Percentiles rank a stretch among this genome's conserved stretches.
Conservation (phyloP, 1,140 invertebrate genomes). For the Patella vulgata region DNA sequence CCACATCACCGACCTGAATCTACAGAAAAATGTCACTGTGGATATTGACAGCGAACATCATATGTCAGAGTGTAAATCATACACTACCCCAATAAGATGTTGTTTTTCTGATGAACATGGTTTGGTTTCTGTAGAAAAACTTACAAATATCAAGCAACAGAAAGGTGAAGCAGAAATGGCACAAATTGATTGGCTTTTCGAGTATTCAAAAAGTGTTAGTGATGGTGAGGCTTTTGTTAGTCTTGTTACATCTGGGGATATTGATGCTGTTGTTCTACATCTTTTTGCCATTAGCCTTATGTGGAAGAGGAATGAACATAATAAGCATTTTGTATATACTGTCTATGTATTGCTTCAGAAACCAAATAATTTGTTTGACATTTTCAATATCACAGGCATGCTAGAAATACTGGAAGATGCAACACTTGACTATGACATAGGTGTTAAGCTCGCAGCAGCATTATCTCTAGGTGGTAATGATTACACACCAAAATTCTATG, state of each 20-base stretch:
- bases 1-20: too few species aligned
- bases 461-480: slow-evolving; percentile 23
- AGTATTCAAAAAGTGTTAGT: not conserved
- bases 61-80: not conserved
- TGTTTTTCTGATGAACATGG: not conserved
- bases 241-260: slow-evolving; percentile 21
- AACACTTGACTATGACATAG: slow-evolving; percentile 1
- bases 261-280: slow-evolving; percentile 17
- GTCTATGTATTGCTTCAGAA: slow-evolving; percentile 7
- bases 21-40: too few species aligned
- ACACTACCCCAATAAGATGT: slow-evolving; percentile 2
- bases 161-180: slow-evolving; percentile 18
- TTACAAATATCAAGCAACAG: slow-evolving; percentile 6
- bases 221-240: not conserved
- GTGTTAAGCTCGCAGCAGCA: slow-evolving; percentile 8
- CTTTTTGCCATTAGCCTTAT: not conserved
- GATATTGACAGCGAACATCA: slow-evolving; percentile 14
- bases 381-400: slow-evolving; percentile 16
- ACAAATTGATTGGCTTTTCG: slow-evolving; percentile 10
- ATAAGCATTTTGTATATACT: not conserved
- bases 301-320: not conserved
- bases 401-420: slow-evolving; percentile 4
- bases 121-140: not conserved
- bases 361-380: not conserved
- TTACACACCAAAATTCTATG: slow-evolving; percentile 18